A percentile compares a stretch with the other conserved stretches of the same genome.
Evolutionary conservation across 2,113 vertebrate genomes (phyloP).

Genomic region (Oncorhynchus tshawytscha): DNA sequence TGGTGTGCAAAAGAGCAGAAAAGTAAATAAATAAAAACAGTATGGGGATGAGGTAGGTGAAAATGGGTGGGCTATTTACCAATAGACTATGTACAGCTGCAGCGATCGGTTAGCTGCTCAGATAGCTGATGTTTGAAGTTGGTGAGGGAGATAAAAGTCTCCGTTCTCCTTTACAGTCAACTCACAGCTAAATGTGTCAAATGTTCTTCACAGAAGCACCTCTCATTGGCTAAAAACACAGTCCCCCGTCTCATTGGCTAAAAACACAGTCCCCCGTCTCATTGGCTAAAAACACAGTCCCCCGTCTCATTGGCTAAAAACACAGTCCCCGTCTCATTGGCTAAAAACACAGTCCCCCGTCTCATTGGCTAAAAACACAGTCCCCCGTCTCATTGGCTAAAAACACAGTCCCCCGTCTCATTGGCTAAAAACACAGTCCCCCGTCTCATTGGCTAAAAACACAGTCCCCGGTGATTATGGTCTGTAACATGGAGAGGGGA

Average conservation of each 20-base stretch:
- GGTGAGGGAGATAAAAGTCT: too few species aligned
- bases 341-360: too few species aligned
- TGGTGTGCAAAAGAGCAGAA: too few species aligned
- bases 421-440: neutral
- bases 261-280: neutral
- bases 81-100: too few species aligned
- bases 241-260: too few species aligned
- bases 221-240: neutral
- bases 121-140: too few species aligned
- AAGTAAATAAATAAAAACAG: too few species aligned
- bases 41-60: too few species aligned
- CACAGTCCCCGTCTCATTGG: too few species aligned
- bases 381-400: neutral
- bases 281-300: neutral
- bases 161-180: neutral
- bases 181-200: neutral
- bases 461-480: neutral
- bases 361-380: neutral
- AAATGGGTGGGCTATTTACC: too few species aligned
- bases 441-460: neutral
- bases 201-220: neutral
- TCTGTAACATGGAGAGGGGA: neutral
- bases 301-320: neutral
- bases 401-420: neutral
- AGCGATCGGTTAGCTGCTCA: too few species aligned